These are phyloP conservation scores for Stictocephala bisonia DNA, from an alignment of 2,888 invertebrate species.

Conservation along the genomic window DNA sequence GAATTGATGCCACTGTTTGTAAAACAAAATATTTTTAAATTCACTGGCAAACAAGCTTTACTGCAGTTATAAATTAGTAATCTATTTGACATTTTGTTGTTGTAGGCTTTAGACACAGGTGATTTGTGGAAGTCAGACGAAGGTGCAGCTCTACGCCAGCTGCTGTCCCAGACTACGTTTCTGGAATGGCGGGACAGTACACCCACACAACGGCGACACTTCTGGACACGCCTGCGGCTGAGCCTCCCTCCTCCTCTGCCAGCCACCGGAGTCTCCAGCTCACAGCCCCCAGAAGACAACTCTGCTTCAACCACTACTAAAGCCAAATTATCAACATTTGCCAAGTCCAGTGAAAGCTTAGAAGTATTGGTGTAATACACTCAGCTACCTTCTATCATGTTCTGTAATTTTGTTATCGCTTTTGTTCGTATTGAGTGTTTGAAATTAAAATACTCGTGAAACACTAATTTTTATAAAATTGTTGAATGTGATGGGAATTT, in stretches of 20 bases:
- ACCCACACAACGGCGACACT: conserved; percentile 11
- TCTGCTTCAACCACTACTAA: conserved; percentile 1
- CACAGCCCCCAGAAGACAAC: neutral
- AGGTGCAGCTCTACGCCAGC: neutral
- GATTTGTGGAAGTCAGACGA: conserved; percentile 37
- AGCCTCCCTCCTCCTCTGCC: conserved; percentile 9
- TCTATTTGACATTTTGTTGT: too few species aligned
- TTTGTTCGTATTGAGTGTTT: too few species aligned
- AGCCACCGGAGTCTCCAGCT: neutral
- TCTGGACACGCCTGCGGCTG: conserved; percentile 37
- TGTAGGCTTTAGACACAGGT: neutral
- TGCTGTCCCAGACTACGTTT: neutral
- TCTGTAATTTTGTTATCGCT: too few species aligned
- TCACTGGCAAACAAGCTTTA: too few species aligned
- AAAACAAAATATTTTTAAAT: too few species aligned
- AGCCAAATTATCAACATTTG: conserved; percentile 39
- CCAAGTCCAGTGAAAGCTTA: conserved; percentile 41
- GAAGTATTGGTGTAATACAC: conserved; percentile 31
- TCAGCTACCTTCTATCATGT: too few species aligned
- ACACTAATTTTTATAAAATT: too few species aligned
- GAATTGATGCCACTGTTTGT: too few species aligned
- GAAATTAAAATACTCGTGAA: too few species aligned
- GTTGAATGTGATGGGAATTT: too few species aligned
- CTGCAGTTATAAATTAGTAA: too few species aligned
- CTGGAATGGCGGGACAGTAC: conserved; percentile 12